These are phyloP conservation scores for Drosophila melanosoma DNA, from an alignment of 2,888 invertebrate species.

Conservation along the genomic window DNA sequence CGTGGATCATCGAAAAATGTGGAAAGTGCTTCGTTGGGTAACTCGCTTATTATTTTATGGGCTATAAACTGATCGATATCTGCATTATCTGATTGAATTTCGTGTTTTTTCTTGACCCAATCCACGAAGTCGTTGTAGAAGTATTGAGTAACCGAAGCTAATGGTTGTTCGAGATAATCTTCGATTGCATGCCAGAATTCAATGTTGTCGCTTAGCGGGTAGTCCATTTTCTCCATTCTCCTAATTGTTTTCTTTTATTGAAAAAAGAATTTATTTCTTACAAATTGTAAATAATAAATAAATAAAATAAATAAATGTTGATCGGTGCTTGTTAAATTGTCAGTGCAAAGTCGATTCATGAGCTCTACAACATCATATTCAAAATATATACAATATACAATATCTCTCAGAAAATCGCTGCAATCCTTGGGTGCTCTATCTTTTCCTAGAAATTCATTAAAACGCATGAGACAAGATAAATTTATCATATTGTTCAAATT, in stretches of 20 bases:
- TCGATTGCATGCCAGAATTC: no score
- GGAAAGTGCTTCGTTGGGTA: not conserved
- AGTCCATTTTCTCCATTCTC: fast-evolving
- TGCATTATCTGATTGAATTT: not conserved
- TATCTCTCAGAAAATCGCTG: no score
- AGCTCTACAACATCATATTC: no score
- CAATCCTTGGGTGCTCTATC: not conserved
- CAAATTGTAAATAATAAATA: not conserved
- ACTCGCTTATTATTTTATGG: not conserved
- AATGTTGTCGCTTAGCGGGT: no score
- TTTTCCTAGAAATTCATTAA: not conserved
- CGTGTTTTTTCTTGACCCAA: not conserved
- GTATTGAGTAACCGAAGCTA: no score
- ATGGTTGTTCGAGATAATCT: no score
- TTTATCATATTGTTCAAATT: no score
- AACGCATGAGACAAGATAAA: no score
- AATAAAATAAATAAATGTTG: not conserved
- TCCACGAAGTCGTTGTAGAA: fast-evolving
- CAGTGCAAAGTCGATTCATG: not conserved
- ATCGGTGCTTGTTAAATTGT: not conserved
- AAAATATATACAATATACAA: not conserved
- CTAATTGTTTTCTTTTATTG: not conserved
- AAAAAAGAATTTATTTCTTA: not conserved
- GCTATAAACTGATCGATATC: not conserved
- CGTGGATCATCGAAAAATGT: fast-evolving